phyloP scores from a whole-genome alignment of 2,113 vertebrate species.

The Marcusenius ussheri region DNA sequence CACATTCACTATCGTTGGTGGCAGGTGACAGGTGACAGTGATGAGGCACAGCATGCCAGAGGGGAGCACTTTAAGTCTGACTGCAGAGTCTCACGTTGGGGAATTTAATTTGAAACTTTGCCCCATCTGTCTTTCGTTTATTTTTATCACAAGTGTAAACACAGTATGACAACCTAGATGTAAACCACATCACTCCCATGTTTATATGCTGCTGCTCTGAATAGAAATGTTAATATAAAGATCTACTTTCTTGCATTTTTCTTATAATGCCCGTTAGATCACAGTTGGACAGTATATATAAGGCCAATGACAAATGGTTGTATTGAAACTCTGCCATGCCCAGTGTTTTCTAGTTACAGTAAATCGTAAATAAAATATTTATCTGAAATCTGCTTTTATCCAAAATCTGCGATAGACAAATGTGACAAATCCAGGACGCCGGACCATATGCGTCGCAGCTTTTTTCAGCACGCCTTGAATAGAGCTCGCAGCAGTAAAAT shows the following conservation, averaged over 20 bases:
- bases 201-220: not conserved
- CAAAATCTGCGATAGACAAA: not conserved
- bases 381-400: not conserved
- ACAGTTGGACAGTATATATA: not conserved
- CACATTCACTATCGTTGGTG: not conserved
- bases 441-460: not conserved
- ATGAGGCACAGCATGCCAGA: not conserved
- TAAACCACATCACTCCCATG: not conserved
- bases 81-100: not conserved
- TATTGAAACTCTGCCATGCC: not conserved
- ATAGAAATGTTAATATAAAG: conserved; percentile 6
- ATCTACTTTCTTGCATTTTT: not conserved
- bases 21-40: conserved; percentile 4
- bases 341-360: not conserved
- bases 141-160: conserved; percentile 20
- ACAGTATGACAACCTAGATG: not conserved
- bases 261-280: not conserved
- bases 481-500: not conserved
- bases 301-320: not conserved
- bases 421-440: not conserved
- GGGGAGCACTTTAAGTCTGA: conserved; percentile 16
- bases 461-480: not conserved
- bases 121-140: conserved; percentile 9
- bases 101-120: not conserved
- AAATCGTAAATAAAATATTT: not conserved